These are phyloP conservation scores for Eilema sororculum DNA, from an alignment of 2,888 invertebrate species.

Conservation along the genomic window DNA sequence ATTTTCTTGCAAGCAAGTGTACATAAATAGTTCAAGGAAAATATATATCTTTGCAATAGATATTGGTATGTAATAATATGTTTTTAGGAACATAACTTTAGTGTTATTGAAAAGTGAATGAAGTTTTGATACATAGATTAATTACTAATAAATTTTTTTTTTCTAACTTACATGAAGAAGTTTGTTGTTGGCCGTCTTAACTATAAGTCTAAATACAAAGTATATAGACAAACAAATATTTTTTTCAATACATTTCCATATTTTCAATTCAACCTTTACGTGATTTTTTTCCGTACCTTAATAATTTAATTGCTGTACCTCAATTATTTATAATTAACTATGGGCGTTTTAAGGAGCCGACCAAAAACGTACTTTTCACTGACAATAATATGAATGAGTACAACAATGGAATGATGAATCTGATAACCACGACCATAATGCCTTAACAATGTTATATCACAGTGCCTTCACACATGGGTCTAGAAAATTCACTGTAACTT, in stretches of 20 bases:
- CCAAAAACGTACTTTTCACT: constrained; percentile 35
- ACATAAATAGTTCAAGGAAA: constrained; percentile 25
- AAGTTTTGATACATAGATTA: constrained; percentile 27
- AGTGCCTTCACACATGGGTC: constrained; percentile 67
- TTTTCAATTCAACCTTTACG: no score
- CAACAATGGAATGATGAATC: constrained; percentile 54
- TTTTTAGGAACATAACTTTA: constrained; percentile 51
- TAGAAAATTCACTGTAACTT: constrained; percentile 57
- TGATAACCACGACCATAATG: constrained; percentile 50
- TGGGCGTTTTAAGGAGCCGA: background rate
- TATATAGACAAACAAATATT: background rate
- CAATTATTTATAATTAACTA: background rate
- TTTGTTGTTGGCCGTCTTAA: constrained; percentile 29
- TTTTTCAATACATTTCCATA: background rate
- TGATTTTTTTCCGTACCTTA: no score
- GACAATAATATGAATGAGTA: constrained; percentile 45
- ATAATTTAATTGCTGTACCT: background rate
- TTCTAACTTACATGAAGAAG: constrained; percentile 30
- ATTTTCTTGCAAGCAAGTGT: constrained; percentile 45
- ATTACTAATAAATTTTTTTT: constrained; percentile 31
- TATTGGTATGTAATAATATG: constrained; percentile 30
- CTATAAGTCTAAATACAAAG: background rate
- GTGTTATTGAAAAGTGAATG: constrained; percentile 18
- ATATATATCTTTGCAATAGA: constrained; percentile 34
- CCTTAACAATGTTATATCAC: constrained; percentile 75